A percentile compares a stretch with the other conserved stretches of the same genome.
These are phyloP conservation scores for Bombus confusus DNA, from an alignment of 1,140 invertebrate genomes.

Conservation along the genomic window DNA sequence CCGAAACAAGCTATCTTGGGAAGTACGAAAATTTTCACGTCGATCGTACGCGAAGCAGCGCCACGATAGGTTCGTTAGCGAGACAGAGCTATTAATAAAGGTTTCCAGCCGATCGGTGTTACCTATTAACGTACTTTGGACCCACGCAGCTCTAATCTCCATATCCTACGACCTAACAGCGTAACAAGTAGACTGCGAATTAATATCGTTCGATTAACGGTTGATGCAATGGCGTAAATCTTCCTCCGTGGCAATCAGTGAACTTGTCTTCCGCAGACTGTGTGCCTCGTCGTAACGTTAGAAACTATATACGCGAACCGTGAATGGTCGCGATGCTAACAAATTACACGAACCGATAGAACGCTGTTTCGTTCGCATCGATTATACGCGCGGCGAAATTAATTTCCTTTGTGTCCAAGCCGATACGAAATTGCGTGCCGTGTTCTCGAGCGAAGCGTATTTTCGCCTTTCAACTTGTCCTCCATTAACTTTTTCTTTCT, in stretches of 20 bases:
- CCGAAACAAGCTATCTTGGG: neutral
- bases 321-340: neutral
- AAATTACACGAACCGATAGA: neutral
- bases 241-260: too few species aligned
- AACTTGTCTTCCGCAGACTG: too few species aligned
- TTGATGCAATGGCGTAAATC: neutral
- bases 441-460: neutral
- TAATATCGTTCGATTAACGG: constrained; percentile 34
- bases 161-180: neutral
- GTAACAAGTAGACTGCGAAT: constrained; percentile 14
- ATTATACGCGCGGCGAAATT: neutral
- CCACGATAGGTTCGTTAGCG: constrained; percentile 1
- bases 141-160: neutral
- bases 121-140: constrained; percentile 26
- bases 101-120: constrained; percentile 9
- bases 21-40: constrained; percentile 19
- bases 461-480: neutral
- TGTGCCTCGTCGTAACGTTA: too few species aligned
- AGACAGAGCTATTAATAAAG: constrained; percentile 15
- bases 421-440: neutral
- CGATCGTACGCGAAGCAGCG: neutral
- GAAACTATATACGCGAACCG: too few species aligned
- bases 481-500: neutral
- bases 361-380: neutral
- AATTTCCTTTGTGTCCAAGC: neutral